Evolutionary conservation across 2,797 vertebrate genomes (phyloP).

Genomic region (Margarornis squamiger): DNA sequence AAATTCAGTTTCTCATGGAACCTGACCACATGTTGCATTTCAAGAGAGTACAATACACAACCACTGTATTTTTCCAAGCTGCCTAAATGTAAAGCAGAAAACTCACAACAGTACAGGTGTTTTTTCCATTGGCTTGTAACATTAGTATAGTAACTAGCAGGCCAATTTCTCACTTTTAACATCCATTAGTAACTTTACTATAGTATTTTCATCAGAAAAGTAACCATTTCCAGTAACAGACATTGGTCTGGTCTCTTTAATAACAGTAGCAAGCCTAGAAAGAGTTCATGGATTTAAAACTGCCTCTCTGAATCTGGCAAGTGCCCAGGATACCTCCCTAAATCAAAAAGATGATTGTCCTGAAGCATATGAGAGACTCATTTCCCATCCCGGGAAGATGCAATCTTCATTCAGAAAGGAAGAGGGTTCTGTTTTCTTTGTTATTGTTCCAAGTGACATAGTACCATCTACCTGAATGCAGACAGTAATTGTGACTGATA

Average conservation of each 20-base stretch:
- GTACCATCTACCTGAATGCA: constrained; percentile 27
- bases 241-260: background rate
- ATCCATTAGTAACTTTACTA: background rate
- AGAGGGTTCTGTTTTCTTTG: constrained; percentile 59
- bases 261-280: background rate
- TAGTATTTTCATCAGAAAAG: background rate
- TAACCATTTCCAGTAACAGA: background rate
- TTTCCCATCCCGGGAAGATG: constrained; percentile 17
- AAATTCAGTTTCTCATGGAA: background rate
- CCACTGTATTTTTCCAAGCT: background rate
- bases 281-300: background rate
- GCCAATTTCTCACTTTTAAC: background rate
- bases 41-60: background rate
- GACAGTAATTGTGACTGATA: constrained; percentile 55
- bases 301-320: background rate
- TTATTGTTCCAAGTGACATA: constrained; percentile 60
- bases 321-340: background rate
- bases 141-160: background rate
- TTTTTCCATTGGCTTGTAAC: background rate
- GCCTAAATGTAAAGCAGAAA: background rate
- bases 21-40: background rate
- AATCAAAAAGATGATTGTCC: constrained; percentile 19
- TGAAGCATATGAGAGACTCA: constrained; percentile 9
- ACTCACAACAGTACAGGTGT: background rate
- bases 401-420: constrained; percentile 36